Evolutionary conservation across 1,140 invertebrate species (phyloP), one percentile per base, ranked within the genome.

Genomic region (Brachionus asplanchnoidis): DNA sequence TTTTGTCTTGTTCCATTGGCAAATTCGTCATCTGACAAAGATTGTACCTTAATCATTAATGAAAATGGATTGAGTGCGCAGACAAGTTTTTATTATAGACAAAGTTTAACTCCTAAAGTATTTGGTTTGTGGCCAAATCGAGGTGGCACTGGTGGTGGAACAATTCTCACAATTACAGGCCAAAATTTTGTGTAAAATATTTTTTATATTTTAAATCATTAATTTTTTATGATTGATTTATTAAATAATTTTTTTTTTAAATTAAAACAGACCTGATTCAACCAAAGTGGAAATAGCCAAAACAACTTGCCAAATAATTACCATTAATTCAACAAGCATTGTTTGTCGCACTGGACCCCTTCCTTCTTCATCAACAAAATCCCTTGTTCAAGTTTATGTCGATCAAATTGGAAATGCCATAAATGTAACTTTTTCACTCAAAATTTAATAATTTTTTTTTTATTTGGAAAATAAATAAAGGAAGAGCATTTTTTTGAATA

Each of bases 111-210:
- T 42, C 78, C 78, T 1, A 73, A 26, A 11, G 20, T 87, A 1
- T 82, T 78, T 1, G 66, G 79, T 28, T 42, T 86, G 12, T 36
- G 20, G 9, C 87, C 86, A 20, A 0, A n/a, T n/a, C 46, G 65
- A 12, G 87, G 87, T 2, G 86, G 86, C 26, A 86, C 84, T 6
- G 36, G 86, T 85, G 87, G 87, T 53, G 86, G 86, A 12, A 87
- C 85, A 20, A 20, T 65, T 1, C 8, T 88, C 6, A 85, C 85
- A 7, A 86, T 88, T 56, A 32, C 23, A n/a, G 87, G 87, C 23
- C 56, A 85, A 79, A 86, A 87, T 12, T 87, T 88, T 70, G 26
- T 50, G 36, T 44, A 84, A 85, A 12, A 1, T 83, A 36, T 7
- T 7, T 36, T 36, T 36, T 36, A 0, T 6, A 36, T 36, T 36